Conservation (phyloP, 2,888 invertebrate species). For the Julus scanicus region DNA sequence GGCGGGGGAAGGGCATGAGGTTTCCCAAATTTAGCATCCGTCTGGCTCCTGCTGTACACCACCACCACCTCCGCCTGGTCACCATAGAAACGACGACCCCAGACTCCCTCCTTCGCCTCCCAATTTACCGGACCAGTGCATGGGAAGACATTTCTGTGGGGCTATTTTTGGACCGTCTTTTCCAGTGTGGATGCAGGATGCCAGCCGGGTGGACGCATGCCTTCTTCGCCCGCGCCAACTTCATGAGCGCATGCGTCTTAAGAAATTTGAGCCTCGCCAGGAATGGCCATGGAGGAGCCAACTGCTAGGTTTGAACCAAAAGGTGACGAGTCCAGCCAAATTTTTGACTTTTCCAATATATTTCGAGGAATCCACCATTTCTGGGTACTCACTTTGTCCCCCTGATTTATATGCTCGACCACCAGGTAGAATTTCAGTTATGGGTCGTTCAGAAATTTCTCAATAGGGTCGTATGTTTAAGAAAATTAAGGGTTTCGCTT, state of each 20-base stretch:
- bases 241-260: neutral
- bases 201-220: slow-evolving; percentile 26
- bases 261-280: neutral
- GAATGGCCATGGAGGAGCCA: neutral
- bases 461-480: no score
- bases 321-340: neutral
- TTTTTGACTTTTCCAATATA: no score
- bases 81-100: slow-evolving; percentile 21
- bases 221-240: neutral
- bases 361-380: no score
- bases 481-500: no score
- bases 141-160: neutral
- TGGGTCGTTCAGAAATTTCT: no score
- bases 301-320: neutral
- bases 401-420: no score
- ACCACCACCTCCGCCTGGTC: slow-evolving; percentile 22
- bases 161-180: slow-evolving; percentile 5
- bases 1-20: neutral
- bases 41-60: neutral
- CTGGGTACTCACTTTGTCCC: no score
- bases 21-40: slow-evolving; percentile 27
- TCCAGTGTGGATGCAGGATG: neutral
- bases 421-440: no score
- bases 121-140: slow-evolving; percentile 28
- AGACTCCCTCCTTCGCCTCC: neutral